Evolutionary conservation across 2,888 invertebrate species (phyloP).

Genomic region (Tetramorium bicarinatum): DNA sequence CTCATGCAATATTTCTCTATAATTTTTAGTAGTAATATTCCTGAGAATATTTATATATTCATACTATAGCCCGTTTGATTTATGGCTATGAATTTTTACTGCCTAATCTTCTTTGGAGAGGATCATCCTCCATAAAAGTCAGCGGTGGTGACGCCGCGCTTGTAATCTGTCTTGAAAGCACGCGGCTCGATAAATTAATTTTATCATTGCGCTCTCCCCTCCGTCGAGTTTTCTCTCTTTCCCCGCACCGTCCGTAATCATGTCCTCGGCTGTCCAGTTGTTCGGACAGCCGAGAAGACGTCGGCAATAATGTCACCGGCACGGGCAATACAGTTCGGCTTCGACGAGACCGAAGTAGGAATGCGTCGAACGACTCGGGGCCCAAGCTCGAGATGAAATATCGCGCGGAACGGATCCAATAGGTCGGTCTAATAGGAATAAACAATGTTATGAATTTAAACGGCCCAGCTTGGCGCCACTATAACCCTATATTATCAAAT

Average conservation of each 20-base stretch:
- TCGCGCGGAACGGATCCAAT: conserved; percentile 72
- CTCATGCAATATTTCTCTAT: not conserved
- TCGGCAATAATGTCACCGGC: conserved; percentile 33
- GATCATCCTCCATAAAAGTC: conserved; percentile 46
- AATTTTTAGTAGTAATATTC: conserved; percentile 19
- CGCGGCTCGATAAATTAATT: conserved; percentile 55
- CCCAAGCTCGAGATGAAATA: conserved; percentile 70
- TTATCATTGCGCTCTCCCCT: conserved; percentile 5
- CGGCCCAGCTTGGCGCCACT: conserved; percentile 82
- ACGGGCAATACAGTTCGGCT: conserved; percentile 26
- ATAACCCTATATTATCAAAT: conserved; percentile 84
- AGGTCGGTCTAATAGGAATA: conserved; percentile 79
- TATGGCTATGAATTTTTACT: conserved; percentile 35
- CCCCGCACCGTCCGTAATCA: conserved; percentile 8
- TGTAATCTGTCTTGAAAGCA: conserved; percentile 45
- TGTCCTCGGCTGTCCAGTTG: not conserved
- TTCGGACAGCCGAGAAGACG: conserved; percentile 22
- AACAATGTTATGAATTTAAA: conserved; percentile 82
- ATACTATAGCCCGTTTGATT: conserved; percentile 9
- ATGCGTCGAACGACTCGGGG: conserved; percentile 39
- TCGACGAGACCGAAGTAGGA: conserved; percentile 45
- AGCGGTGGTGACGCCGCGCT: conserved; percentile 31
- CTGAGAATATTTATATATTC: not conserved
- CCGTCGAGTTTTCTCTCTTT: not conserved
- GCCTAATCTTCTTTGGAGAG: conserved; percentile 18